Conservation (phyloP, 2,113 vertebrate genomes). For the Aegotheles bennettii region DNA sequence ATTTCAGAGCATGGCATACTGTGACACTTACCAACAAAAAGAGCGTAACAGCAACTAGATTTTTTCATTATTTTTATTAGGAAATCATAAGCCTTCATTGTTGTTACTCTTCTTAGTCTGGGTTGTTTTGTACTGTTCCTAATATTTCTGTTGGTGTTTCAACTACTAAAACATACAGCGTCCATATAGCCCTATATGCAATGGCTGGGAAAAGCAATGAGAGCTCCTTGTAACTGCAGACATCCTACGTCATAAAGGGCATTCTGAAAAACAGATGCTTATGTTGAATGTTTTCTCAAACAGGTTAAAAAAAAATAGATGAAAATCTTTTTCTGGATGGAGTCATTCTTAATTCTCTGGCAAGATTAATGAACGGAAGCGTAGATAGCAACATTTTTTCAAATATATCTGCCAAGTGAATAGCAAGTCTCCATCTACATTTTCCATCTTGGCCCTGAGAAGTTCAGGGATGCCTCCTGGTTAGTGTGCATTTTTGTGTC, state of each 20-base stretch:
- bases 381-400: background rate
- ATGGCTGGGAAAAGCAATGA: background rate
- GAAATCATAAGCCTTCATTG: background rate
- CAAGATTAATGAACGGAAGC: background rate
- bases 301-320: background rate
- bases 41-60: rapidly evolving
- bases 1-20: background rate
- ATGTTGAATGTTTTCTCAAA: background rate
- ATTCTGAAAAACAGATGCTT: background rate
- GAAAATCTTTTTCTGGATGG: background rate
- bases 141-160: background rate
- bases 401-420: background rate
- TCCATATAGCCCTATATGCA: background rate
- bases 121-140: background rate
- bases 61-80: background rate
- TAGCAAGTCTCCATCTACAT: background rate
- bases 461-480: background rate
- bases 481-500: background rate
- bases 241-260: background rate
- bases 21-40: background rate
- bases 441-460: background rate
- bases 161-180: background rate
- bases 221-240: background rate
- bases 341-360: background rate
- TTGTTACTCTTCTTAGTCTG: background rate